phyloP scores from a whole-genome alignment of 2,888 invertebrate species.

The Dryobota labecula region DNA sequence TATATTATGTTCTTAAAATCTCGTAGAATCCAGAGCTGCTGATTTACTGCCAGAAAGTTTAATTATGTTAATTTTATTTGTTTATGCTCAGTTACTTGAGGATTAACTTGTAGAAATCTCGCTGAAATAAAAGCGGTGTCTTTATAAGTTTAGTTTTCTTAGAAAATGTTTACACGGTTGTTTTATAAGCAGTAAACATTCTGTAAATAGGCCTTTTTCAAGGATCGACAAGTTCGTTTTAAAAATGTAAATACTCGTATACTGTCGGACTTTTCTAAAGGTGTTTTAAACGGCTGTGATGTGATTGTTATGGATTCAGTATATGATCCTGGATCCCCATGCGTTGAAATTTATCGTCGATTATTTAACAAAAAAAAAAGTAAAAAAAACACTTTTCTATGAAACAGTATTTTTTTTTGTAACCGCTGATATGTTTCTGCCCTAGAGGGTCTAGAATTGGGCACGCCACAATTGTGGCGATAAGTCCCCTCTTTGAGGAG shows the following conservation, averaged over 20 bases:
- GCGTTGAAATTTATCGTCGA: too few relatives aligned
- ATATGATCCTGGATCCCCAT: too few relatives aligned
- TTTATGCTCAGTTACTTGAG: conserved; percentile 60
- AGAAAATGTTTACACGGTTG: conserved; percentile 54
- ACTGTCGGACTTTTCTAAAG: conserved; percentile 13
- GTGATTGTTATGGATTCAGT: too few relatives aligned
- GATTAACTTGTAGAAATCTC: conserved; percentile 61
- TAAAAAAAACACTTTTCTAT: too few relatives aligned
- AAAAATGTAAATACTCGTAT: conserved; percentile 45
- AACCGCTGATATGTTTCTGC: too few relatives aligned
- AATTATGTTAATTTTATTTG: conserved; percentile 71
- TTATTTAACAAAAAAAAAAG: too few relatives aligned
- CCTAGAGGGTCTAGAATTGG: too few relatives aligned
- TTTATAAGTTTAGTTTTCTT: conserved; percentile 54
- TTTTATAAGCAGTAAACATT: conserved; percentile 50
- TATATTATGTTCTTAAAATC: conserved; percentile 42
- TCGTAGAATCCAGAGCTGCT: conserved; percentile 45
- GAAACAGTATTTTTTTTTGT: too few relatives aligned
- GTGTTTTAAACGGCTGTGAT: conserved; percentile 3
- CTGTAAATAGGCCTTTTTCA: conserved; percentile 32
- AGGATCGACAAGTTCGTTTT: conserved; percentile 27
- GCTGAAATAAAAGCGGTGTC: conserved; percentile 58
- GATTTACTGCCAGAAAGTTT: conserved; percentile 66
- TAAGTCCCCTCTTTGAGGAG: too few relatives aligned
- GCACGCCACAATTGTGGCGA: too few relatives aligned